These are phyloP conservation scores for Marmota monax DNA, from an alignment of 2,113 vertebrate species.

Conservation along the genomic window DNA sequence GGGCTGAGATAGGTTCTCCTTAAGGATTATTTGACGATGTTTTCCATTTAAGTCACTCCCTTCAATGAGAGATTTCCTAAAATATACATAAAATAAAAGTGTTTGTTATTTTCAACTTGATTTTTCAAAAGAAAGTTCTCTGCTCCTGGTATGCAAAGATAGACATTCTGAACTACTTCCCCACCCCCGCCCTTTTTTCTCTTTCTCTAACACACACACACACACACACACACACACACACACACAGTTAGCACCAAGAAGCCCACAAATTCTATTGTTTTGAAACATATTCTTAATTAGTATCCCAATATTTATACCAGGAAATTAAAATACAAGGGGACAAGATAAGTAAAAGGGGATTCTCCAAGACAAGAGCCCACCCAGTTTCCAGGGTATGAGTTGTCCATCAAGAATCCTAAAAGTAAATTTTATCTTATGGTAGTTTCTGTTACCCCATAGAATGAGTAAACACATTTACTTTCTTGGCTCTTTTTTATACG, in stretches of 20 bases:
- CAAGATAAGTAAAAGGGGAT: background rate
- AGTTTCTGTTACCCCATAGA: background rate
- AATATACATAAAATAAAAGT: conserved; percentile 61
- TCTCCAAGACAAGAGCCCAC: background rate
- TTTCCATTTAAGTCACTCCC: conserved; percentile 90
- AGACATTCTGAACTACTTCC: background rate
- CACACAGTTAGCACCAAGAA: background rate
- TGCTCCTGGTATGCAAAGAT: background rate
- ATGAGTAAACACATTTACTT: background rate
- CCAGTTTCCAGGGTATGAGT: background rate
- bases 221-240: background rate
- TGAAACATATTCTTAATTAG: background rate
- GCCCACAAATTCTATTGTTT: background rate
- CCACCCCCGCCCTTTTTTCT: background rate
- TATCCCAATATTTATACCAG: background rate
- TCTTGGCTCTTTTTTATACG: background rate
- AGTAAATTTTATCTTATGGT: background rate
- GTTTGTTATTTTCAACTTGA: conserved; percentile 25
- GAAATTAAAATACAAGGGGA: background rate
- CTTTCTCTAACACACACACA: background rate
- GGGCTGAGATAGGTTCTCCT: conserved; percentile 89
- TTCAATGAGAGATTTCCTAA: conserved; percentile 91
- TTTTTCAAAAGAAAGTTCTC: conserved; percentile 28
- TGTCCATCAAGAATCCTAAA: background rate
- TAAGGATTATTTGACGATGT: conserved; percentile 88